Evolutionary conservation across 23 tunicate genomes (phyloP), one percentile per base, ranked within the genome.

Genomic region (Halocynthia aurantium): DNA sequence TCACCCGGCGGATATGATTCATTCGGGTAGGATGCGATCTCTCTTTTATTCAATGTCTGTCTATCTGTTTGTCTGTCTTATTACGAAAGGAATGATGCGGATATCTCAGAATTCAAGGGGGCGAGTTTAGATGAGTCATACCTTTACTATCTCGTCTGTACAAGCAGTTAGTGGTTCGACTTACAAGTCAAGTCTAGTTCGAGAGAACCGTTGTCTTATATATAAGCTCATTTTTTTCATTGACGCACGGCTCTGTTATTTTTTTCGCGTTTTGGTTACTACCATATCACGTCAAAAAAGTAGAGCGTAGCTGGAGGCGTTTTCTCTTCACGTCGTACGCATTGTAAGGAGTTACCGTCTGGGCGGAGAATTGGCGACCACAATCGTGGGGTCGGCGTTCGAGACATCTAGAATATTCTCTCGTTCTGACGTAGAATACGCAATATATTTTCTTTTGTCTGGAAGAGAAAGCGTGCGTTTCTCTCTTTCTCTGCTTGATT

Each of bases 241-340:
- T 65, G 22, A 65, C 70, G 70, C 2, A 65, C 70, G 70, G 6
- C 10, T 65, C 31, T 40, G 70, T 40, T 40, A 65, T 10, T 65
- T 65, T 65, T 65, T 65, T 49, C 22, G 15, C 17, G 50, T 6
- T 65, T 6, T 5, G 6, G 22, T 20, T 65, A 44, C 10, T 65
- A 65, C 9, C 70, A 44, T 20, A 15, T 40, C 50, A 65, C 70
- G 70, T 65, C 70, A 65, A 65, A 9, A 31, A 31, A 31, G 44
- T 31, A 31, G 44, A 31, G 44, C 44, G 44, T 31, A 31, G 44
- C 44, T 31, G 44, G 44, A 31, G 44, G 10, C 70, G 22, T 10
- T 65, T 65, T 65, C 70, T 65, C 70, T 65, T 65, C 70, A 65
- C 70, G 70, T 65, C 31, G 70, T 65, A 49, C 22, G 31, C 22